Conservation (phyloP, 2,888 invertebrate species). For the Desoria tigrina region DNA sequence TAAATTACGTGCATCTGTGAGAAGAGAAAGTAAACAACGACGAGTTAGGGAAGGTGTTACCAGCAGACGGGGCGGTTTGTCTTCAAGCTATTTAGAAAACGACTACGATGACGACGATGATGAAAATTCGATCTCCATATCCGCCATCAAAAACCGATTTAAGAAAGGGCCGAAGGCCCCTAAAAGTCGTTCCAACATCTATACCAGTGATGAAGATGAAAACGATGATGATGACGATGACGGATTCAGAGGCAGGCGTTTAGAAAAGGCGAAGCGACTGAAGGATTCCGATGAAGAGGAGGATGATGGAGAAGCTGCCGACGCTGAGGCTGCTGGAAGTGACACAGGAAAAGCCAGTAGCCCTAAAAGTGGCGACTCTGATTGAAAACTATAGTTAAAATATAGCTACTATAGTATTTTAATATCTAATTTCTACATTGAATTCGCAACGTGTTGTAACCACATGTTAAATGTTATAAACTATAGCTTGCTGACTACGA, state of each 20-base stretch:
- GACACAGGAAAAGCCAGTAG: slow-evolving; percentile 1
- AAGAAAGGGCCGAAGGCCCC: slow-evolving; percentile 64
- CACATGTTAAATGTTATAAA: too few relatives aligned
- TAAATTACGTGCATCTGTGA: slow-evolving; percentile 83
- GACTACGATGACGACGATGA: slow-evolving; percentile 71
- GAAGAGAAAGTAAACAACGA: slow-evolving; percentile 67
- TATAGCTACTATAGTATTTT: neutral
- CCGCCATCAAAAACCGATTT: slow-evolving; percentile 92
- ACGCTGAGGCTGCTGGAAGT: slow-evolving; percentile 20
- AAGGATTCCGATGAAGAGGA: slow-evolving; percentile 73
- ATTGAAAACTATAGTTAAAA: too few relatives aligned
- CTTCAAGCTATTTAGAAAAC: slow-evolving; percentile 62
- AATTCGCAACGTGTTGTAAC: too few relatives aligned
- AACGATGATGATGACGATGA: slow-evolving; percentile 53
- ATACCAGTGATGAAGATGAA: slow-evolving; percentile 75
- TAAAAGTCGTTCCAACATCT: slow-evolving; percentile 61
- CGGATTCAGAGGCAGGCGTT: slow-evolving; percentile 66
- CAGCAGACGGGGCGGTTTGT: slow-evolving; percentile 60
- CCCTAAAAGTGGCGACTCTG: slow-evolving; percentile 15
- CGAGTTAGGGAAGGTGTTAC: slow-evolving; percentile 61
- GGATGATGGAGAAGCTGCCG: slow-evolving; percentile 51
- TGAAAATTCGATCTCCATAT: slow-evolving; percentile 85
- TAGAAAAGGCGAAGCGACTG: slow-evolving; percentile 74
- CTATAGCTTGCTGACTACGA: too few relatives aligned
- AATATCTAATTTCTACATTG: too few relatives aligned